These are phyloP conservation scores for Psilopsiagon aymara DNA, from an alignment of 2,113 vertebrate genomes.

Conservation along the genomic window DNA sequence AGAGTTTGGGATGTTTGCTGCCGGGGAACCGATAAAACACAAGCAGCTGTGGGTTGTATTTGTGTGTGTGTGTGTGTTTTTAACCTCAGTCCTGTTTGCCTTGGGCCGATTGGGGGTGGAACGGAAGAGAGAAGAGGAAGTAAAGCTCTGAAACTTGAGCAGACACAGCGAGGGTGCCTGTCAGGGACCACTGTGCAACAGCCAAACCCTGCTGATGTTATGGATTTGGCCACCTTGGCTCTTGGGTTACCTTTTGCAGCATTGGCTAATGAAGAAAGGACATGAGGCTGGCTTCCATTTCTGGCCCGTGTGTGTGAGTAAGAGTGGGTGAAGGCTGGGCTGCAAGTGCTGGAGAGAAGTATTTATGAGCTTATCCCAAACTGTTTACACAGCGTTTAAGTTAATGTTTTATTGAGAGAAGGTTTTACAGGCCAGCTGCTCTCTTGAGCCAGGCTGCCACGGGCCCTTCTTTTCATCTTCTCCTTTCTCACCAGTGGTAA, in stretches of 20 bases:
- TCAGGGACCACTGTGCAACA: not conserved
- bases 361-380: not conserved
- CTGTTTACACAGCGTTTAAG: not conserved
- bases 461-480: not conserved
- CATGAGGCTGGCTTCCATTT: not conserved
- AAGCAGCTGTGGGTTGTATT: not conserved
- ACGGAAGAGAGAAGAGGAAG: not conserved
- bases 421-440: not conserved
- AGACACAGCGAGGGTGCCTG: not conserved
- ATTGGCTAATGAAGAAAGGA: not conserved
- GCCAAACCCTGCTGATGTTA: not conserved
- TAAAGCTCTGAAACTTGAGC: not conserved
- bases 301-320: not conserved
- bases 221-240: not conserved
- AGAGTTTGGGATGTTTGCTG: not conserved
- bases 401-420: conserved; percentile 53
- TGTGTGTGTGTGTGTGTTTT: not conserved
- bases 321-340: not conserved
- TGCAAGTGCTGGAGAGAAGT: not conserved
- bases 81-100: not conserved
- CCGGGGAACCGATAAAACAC: not conserved
- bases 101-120: not conserved
- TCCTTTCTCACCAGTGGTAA: not conserved
- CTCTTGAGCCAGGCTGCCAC: not conserved
- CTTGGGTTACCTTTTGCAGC: not conserved